A percentile compares a stretch with the other conserved stretches of the same genome.
These are phyloP conservation scores for Martes martes DNA, from an alignment of 2,113 vertebrate species.

Conservation along the genomic window DNA sequence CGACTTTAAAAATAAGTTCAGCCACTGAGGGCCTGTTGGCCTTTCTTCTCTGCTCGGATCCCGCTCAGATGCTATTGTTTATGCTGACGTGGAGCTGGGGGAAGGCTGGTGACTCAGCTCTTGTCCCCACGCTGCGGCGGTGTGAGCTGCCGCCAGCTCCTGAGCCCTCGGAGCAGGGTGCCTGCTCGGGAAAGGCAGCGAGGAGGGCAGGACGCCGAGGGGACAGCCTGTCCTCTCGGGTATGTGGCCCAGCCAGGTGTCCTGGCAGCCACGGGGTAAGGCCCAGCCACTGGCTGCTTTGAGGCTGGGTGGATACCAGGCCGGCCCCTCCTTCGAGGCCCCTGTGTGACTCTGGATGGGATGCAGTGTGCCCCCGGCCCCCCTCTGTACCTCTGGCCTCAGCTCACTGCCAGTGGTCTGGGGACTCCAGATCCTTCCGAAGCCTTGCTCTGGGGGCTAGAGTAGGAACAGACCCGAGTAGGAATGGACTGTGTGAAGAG, in stretches of 20 bases:
- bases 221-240: background rate
- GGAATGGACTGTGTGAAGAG: background rate
- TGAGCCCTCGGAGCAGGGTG: background rate
- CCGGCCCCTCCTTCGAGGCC: background rate
- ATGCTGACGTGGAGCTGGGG: constrained; percentile 53
- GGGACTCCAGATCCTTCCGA: background rate
- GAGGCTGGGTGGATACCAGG: background rate
- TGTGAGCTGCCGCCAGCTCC: background rate
- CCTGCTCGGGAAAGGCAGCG: background rate
- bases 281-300: background rate
- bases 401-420: background rate
- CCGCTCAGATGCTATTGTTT: background rate
- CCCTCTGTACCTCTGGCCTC: background rate
- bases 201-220: background rate
- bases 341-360: background rate
- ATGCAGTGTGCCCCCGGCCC: accelerated
- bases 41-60: background rate
- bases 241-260: background rate
- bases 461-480: background rate
- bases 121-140: background rate
- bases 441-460: background rate
- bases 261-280: background rate
- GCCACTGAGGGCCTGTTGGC: background rate
- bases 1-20: constrained; percentile 5
- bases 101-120: constrained; percentile 66